A percentile compares a stretch with the other conserved stretches of the same genome.
Conservation (phyloP, 2,797 vertebrate genomes). For the Syngnathus acus region DNA sequence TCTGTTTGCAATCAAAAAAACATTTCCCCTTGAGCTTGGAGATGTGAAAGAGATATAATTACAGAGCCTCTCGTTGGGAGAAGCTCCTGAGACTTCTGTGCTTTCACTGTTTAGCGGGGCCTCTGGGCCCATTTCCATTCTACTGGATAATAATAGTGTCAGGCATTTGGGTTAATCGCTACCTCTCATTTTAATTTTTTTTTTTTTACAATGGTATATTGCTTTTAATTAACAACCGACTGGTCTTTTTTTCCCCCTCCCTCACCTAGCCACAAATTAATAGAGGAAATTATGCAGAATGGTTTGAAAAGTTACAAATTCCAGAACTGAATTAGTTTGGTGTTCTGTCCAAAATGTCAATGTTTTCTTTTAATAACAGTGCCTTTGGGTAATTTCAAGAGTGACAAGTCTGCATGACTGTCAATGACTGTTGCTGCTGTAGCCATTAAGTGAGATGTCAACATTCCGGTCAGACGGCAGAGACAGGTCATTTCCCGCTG, state of each 20-base stretch:
- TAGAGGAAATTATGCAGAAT: not conserved
- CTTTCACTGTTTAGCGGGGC: slow-evolving; percentile 15
- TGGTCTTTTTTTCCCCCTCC: not conserved
- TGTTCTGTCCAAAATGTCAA: not conserved
- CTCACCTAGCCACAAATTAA: not conserved
- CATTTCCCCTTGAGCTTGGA: slow-evolving; percentile 25
- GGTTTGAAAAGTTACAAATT: not conserved
- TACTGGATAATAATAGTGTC: not conserved
- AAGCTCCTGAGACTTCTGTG: slow-evolving; percentile 25
- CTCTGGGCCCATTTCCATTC: not conserved
- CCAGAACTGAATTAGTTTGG: not conserved
- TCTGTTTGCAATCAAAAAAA: slow-evolving; percentile 7
- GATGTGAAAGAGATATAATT: slow-evolving; percentile 26
- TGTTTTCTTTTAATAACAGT: too few relatives aligned
- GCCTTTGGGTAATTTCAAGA: not conserved
- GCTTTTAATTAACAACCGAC: not conserved
- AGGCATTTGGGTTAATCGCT: not conserved
- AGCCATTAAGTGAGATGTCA: not conserved
- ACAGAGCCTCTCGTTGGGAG: slow-evolving; percentile 27
- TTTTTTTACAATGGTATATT: not conserved
- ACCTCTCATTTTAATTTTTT: not conserved
- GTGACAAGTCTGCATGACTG: not conserved
- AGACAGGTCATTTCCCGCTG: too few relatives aligned
- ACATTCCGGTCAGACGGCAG: slow-evolving; percentile 8
- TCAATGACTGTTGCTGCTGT: not conserved